Evolutionary conservation across 2,113 vertebrate genomes (phyloP), one percentile per base, ranked within the genome.

Genomic region (Tetrax tetrax): DNA sequence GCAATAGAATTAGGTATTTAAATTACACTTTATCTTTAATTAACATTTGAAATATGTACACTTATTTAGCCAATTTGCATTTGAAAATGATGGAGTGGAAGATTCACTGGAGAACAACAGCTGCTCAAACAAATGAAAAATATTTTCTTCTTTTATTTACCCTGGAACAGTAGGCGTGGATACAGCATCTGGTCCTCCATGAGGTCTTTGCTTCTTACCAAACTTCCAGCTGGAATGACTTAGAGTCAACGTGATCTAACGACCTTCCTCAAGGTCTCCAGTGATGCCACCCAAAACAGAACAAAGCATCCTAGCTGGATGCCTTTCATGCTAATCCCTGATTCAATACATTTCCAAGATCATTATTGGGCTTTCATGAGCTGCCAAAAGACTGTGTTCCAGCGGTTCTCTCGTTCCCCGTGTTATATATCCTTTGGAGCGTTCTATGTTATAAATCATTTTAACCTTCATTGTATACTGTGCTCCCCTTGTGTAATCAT

Each of bases 311-410:
- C 35, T 92, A 89, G 77, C 79, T 96, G 90, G 89, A 91, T 59
- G 69, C 41, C 80, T 92, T 95, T 95, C 61, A 61, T 75, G 74
- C 65, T 95, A 95, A 89, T 92, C 89, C 89, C 74, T 19, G 69
- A 89, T 92, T 87, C 95, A 76, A 71, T 92, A 75, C 0, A 0
- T 90, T 95, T 93, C 96, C 94, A 94, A 93, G 72, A 92, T 76
- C 65, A 57, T 91, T 91, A 69, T 0, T 84, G 61, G 86, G 37
- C 95, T 96, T 96, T 96, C 74, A 95, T 50, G 66, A 20, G 4
- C 41, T 91, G 94, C 94, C 96, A 95, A 57, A 90, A 96, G 81
- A 69, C 38, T 87, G 57, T 64, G 87, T 87, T 96, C 83, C 94
- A 95, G 89, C 16, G 0, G 65, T 72, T 95, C 69, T 87, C 83